These are phyloP conservation scores for Athripsodes cinereus DNA, from an alignment of 2,888 invertebrate species.

Conservation along the genomic window DNA sequence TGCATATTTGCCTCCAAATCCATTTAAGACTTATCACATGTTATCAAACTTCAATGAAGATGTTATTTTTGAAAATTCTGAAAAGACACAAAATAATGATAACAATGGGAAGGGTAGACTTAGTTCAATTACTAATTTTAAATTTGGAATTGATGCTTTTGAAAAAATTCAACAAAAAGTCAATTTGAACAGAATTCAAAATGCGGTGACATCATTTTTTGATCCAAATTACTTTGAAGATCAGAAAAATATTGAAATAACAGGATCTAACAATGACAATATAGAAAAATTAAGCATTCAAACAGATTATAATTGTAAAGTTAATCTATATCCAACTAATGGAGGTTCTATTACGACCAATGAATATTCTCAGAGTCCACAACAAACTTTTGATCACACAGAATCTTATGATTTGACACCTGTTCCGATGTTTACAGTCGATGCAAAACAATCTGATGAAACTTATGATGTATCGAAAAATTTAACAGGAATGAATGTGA, in stretches of 20 bases:
- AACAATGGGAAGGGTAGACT: neutral
- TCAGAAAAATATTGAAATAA: constrained; percentile 7
- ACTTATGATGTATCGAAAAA: too few species aligned
- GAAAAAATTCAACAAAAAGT: constrained; percentile 31
- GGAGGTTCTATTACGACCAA: too few species aligned
- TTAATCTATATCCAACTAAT: too few species aligned
- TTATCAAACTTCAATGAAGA: neutral
- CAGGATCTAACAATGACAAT: neutral
- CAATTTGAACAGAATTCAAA: constrained; percentile 47
- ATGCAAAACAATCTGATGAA: too few species aligned
- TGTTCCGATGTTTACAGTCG: too few species aligned
- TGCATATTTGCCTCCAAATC: constrained; percentile 1
- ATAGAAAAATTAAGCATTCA: constrained; percentile 6
- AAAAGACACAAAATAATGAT: neutral
- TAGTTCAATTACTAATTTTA: neutral
- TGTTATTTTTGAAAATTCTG: neutral
- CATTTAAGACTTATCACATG: neutral
- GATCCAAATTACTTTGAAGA: constrained; percentile 34
- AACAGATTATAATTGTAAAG: constrained; percentile 3
- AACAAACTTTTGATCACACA: too few species aligned
- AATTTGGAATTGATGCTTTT: constrained; percentile 4
- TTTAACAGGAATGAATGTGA: too few species aligned
- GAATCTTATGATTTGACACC: too few species aligned
- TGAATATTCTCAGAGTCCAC: too few species aligned
- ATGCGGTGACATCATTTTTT: constrained; percentile 45